phyloP scores from a whole-genome alignment of 1,140 invertebrate species.

The Rhyacophila brunnea region DNA sequence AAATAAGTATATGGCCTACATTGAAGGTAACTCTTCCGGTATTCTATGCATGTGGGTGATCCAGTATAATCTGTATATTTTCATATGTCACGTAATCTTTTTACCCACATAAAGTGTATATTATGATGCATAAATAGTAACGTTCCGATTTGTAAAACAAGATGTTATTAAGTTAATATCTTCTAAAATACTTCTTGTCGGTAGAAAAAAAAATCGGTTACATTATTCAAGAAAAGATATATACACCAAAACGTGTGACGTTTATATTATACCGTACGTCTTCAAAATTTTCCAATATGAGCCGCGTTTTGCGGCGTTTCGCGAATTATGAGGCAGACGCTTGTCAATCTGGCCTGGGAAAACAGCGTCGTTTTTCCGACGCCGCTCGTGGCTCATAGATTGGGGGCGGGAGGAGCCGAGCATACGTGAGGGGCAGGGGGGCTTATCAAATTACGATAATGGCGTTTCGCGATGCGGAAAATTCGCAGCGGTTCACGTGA shows the following conservation, averaged over 20 bases:
- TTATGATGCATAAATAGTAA: too few species aligned
- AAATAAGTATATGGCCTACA: too few species aligned
- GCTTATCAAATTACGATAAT: constrained; percentile 38
- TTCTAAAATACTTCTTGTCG: too few species aligned
- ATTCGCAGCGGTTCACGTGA: constrained; percentile 29
- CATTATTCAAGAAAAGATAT: too few species aligned
- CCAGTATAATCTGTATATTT: too few species aligned
- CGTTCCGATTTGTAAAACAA: too few species aligned
- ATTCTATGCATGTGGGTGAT: too few species aligned
- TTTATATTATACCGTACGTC: neutral
- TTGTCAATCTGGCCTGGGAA: constrained; percentile 12
- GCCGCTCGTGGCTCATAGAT: neutral
- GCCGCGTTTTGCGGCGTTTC: neutral
- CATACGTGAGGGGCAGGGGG: constrained; percentile 15
- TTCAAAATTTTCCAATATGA: neutral
- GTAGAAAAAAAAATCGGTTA: too few species aligned
- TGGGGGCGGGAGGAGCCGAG: neutral
- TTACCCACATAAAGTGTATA: too few species aligned
- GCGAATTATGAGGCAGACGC: neutral
- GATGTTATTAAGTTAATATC: too few species aligned
- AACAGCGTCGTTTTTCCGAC: neutral
- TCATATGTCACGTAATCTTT: too few species aligned
- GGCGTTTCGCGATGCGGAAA: constrained; percentile 34
- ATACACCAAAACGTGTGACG: neutral
- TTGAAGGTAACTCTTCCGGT: too few species aligned